Base-by-base conservation (phyloP, 2,797 vertebrate genomes). In the Echiichthys vipera region DNA sequence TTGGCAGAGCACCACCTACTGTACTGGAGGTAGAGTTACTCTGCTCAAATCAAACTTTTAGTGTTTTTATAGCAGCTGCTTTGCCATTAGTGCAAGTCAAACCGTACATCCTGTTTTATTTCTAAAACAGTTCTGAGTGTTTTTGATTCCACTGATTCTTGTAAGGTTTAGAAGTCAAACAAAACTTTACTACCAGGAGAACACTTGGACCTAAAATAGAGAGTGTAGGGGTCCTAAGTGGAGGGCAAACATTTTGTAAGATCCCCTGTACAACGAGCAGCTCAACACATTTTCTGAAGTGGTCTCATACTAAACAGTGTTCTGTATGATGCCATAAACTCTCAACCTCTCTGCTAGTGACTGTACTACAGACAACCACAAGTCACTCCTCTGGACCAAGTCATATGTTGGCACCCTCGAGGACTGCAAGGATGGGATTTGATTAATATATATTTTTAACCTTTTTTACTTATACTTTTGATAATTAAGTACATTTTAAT, bases 101-200 rank as follows among this genome's bases (percentile, higher is more conserved):
- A 43, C 30, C 62, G 17, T 61, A 9, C 24, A 63, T 59, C 34
- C 43, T 27, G 27, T 42, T 10, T 64, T 27, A 49, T 11, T 30
- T 63, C 29, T n/a, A 17, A 68, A 32, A 12, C 15, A 22, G 27
- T 5, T 14, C 9, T 10, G 56, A 83, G 42, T n/a, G 51, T 61
- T 61, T 20, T 51, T 40, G 27, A 64, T 40, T 59, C 30, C 6
- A 5, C 34, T 32, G 45, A 64, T 56, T 36, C 27, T 72, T 55
- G 17, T 20, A 1, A 42, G 51, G 42, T 59, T 39, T 55, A 65
- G 34, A 47, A 43, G 65, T 68, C 27, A 74, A 66, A 70, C 5
- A 10, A 51, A 72, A 73, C 61, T 51, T 67, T 40, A 12, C 29
- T 6, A 50, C 24, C 37, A 9, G 65, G 49, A 39, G 32, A 56